Conservation (phyloP, 2,113 vertebrate species). For the Meriones unguiculatus region DNA sequence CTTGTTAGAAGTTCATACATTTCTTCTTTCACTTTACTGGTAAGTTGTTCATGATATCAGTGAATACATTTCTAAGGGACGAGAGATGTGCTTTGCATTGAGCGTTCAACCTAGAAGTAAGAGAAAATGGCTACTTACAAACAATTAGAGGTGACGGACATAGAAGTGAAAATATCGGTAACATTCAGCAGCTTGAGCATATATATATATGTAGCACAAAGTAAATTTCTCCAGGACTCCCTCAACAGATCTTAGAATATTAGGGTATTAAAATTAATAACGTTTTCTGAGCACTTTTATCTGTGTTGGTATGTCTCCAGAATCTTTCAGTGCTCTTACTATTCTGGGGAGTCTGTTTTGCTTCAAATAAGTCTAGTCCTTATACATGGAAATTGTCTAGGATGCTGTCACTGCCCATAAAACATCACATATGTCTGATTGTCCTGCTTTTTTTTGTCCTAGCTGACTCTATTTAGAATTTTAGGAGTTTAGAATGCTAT, state of each 20-base stretch:
- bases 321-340: neutral
- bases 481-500: neutral
- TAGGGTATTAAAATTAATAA: neutral
- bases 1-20: neutral
- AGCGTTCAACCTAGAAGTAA: neutral
- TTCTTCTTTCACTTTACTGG: slow-evolving; percentile 7
- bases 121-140: neutral
- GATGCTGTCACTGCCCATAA: neutral
- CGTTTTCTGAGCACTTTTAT: neutral
- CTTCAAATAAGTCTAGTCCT: neutral
- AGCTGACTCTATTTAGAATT: neutral
- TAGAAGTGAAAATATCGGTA: neutral
- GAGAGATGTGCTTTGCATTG: neutral
- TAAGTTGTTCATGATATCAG: neutral
- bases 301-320: neutral
- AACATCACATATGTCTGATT: neutral
- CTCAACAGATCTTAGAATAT: neutral
- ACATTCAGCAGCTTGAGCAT: neutral
- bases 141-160: neutral
- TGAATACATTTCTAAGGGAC: neutral
- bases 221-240: neutral
- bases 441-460: neutral
- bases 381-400: neutral
- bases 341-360: neutral
- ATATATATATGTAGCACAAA: neutral